Conservation (phyloP, 2,797 vertebrate species). For the Hydrocynus forskahlii region DNA sequence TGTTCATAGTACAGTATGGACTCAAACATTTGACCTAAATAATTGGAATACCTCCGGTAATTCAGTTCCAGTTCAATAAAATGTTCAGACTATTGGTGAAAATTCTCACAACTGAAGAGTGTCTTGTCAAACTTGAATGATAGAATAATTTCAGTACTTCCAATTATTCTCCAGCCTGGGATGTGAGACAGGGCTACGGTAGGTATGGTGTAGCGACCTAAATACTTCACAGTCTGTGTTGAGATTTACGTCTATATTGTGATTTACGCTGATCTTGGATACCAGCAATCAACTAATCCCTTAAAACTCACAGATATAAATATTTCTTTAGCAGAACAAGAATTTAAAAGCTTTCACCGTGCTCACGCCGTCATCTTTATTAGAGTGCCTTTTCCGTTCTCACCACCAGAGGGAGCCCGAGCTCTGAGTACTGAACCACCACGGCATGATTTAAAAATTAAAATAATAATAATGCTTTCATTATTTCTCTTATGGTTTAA, state of each 20-base stretch:
- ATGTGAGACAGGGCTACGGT: too few species aligned
- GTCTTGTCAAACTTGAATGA: background rate
- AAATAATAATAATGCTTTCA: too few species aligned
- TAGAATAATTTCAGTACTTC: too few species aligned
- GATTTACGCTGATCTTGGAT: background rate
- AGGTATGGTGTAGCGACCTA: too few species aligned
- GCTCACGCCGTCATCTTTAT: background rate
- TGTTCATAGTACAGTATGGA: conserved; percentile 26
- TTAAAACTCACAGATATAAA: background rate
- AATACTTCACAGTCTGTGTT: too few species aligned
- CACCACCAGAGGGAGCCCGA: conserved; percentile 78
- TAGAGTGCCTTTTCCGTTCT: background rate
- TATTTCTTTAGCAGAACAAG: background rate
- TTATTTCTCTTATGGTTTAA: too few species aligned
- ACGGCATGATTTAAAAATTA: background rate
- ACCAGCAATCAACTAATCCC: background rate
- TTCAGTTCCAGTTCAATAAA: background rate
- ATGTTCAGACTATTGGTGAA: background rate
- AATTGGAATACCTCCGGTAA: conserved; percentile 26
- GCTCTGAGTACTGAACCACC: conserved; percentile 44
- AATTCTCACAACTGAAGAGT: background rate
- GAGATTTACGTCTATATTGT: background rate
- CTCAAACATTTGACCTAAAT: conserved; percentile 44
- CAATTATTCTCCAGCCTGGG: too few species aligned
- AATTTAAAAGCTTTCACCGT: background rate